Evolutionary conservation across 1,140 invertebrate species (phyloP).

Genomic region (Heliconius melpomene): DNA sequence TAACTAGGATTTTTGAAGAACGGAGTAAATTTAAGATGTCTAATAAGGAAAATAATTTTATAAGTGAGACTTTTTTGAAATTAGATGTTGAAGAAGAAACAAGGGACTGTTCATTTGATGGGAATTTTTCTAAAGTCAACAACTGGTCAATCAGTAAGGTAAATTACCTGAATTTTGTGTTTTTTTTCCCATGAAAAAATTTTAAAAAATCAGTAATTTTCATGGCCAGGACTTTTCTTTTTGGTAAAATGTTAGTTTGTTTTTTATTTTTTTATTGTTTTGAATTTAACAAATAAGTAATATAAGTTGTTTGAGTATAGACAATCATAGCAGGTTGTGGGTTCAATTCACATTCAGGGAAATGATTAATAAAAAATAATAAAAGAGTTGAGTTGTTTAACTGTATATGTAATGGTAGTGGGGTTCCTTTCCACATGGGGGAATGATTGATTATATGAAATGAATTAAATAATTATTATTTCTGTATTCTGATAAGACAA

Average conservation of each 20-base stretch:
- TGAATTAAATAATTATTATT: no score
- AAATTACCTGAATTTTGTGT: slow-evolving; percentile 30
- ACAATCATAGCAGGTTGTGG: background rate
- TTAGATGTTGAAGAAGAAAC: slow-evolving; percentile 69
- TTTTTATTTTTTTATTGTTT: background rate
- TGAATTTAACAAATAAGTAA: background rate
- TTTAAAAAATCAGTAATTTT: background rate
- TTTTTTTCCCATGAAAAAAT: slow-evolving; percentile 27
- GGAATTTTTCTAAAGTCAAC: slow-evolving; percentile 46
- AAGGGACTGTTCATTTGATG: slow-evolving; percentile 59
- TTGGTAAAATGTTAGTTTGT: slow-evolving; percentile 9
- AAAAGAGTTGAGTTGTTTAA: background rate
- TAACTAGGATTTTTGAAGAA: slow-evolving; percentile 66
- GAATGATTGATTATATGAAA: no score
- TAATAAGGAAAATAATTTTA: slow-evolving; percentile 63
- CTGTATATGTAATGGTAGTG: no score
- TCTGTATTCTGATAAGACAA: no score
- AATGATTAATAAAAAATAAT: background rate
- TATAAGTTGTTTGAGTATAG: no score
- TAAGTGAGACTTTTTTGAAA: slow-evolving; percentile 56
- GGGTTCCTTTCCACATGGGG: no score
- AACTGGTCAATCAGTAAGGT: slow-evolving; percentile 69
- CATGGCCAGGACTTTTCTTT: background rate
- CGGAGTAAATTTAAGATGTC: slow-evolving; percentile 64
- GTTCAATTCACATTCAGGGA: background rate